Evolutionary conservation across 92 coral and sea anemone genomes (phyloP), one percentile per base, ranked within the genome.

Genomic region (Zoanthus solanderi): DNA sequence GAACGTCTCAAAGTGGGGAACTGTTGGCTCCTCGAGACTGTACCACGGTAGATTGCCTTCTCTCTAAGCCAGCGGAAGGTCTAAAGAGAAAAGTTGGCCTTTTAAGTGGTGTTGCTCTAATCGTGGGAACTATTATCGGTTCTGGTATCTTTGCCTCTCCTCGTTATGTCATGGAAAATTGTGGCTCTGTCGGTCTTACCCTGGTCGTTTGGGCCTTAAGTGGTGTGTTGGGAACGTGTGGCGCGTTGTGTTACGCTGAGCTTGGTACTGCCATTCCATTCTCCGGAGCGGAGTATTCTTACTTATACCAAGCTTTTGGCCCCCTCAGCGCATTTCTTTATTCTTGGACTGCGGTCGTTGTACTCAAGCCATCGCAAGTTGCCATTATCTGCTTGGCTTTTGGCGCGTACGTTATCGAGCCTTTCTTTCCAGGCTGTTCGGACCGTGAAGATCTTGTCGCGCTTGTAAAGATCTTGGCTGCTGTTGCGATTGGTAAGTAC

Each of bases 71-170:
- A 45, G 84, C 29, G 2, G 84, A 91, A 50, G 94, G 96, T 68
- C 90, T 94, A 32, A 76, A 96, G 66, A 89, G 99, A 75, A 94
- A 92, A 89, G 98, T 96, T 44, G 99, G 99, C 10, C 86, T 96
- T 23, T 63, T 92, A 29, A 94, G 99, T 71, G 99, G 99, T 0
- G 84, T 96, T 37, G 90, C 97, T 14, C 90, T 96, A 11, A 96
- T 96, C 34, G 96, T 96, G 11, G 99, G 99, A 0, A 96, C 99
- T 0, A 94, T 96, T 94, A 96, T 96, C 3, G 99, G 99, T 14
- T 95, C 98, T 7, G 99, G 99, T 18, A 96, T 96, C 23, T 96
- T 96, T 78, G 99, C 99, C 46, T 96, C 99, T 7, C 99, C 99
- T 47, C 98, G 95, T 28, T 95, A 87, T 89, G 99, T 96, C 50